A percentile compares a stretch with the other conserved stretches of the same genome.
phyloP scores from a whole-genome alignment of 2,113 vertebrate genomes.

The Cranoglanis bouderius region DNA sequence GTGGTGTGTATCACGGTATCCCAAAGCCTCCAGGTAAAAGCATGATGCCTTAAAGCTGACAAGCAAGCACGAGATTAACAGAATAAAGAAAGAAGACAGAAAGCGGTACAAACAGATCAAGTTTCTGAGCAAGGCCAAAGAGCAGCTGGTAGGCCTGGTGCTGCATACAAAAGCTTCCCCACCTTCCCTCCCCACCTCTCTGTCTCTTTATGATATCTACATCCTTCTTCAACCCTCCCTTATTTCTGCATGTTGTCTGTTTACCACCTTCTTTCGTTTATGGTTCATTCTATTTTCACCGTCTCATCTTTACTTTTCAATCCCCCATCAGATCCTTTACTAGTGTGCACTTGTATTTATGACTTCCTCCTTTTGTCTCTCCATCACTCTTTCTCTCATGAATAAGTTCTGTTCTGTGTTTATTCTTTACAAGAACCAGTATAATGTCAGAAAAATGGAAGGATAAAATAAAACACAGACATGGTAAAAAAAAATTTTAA shows the following conservation, averaged over 20 bases:
- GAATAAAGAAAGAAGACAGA: neutral
- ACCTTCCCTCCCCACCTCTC: conserved; percentile 20
- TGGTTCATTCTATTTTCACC: neutral
- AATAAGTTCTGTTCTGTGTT: neutral
- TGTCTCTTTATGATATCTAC: conserved; percentile 23
- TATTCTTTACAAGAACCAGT: neutral
- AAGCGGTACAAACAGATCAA: conserved; percentile 30
- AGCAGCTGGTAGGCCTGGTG: conserved; percentile 48
- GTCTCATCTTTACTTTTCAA: conserved; percentile 14
- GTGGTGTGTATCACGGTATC: neutral
- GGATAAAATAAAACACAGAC: neutral
- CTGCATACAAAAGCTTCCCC: conserved; percentile 35
- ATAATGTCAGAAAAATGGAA: neutral
- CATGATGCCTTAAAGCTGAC: neutral
- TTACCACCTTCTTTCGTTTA: conserved; percentile 15
- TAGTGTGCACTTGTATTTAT: neutral
- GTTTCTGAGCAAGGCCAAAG: conserved; percentile 34
- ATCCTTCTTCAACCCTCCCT: conserved; percentile 24
- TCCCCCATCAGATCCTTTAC: neutral
- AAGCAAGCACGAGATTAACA: neutral
- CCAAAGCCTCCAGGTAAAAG: neutral
- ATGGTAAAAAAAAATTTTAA: neutral
- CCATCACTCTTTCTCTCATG: neutral
- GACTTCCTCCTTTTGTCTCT: neutral
- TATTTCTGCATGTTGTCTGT: conserved; percentile 27